Evolutionary conservation across 2,797 vertebrate species (phyloP).

Genomic region (Clarias platycephalus): DNA sequence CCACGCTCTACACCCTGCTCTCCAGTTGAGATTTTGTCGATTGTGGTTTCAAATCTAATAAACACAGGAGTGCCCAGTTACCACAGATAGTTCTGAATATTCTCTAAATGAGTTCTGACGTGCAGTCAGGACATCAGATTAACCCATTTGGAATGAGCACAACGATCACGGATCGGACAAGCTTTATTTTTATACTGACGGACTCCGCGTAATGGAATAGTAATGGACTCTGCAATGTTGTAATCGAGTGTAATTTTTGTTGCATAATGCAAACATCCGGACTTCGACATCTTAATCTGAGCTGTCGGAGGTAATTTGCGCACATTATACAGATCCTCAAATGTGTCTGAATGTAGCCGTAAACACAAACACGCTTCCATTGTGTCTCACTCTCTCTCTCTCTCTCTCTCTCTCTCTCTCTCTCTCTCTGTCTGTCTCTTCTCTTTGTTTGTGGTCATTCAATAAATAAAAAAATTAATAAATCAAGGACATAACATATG

Average conservation of each 20-base stretch:
- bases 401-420: background rate
- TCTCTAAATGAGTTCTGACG: background rate
- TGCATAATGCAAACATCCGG: background rate
- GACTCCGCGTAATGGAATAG: background rate
- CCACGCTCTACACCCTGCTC: background rate
- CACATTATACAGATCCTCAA: background rate
- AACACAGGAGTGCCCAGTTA: background rate
- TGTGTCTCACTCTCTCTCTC: background rate
- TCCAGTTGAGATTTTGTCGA: background rate
- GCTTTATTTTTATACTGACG: background rate
- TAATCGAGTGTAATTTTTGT: background rate
- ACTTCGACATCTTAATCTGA: background rate
- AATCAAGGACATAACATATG: slow-evolving; percentile 14
- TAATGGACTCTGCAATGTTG: background rate
- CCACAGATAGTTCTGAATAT: background rate
- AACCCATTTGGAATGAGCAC: background rate
- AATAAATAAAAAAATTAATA: background rate
- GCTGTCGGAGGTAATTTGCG: background rate
- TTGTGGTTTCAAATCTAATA: background rate
- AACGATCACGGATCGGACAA: background rate
- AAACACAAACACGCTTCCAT: slow-evolving; percentile 2
- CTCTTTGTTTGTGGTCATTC: background rate
- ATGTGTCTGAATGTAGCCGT: background rate
- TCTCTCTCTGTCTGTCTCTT: background rate
- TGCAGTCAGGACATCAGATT: background rate